Evolutionary conservation across 1,140 invertebrate genomes (phyloP).

Genomic region (Drosophila mayri): DNA sequence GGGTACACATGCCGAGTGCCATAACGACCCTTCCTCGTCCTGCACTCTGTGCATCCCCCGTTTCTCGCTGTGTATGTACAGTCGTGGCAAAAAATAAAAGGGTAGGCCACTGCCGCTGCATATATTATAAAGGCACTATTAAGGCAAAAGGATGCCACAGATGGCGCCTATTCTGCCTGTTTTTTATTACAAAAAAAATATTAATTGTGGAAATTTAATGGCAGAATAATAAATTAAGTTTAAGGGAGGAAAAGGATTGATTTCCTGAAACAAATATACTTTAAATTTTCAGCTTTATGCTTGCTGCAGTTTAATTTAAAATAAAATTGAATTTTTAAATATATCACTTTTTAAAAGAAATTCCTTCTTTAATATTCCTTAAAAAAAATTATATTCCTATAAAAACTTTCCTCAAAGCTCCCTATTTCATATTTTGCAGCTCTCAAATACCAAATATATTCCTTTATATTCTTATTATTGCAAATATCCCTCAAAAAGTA

Average conservation of each 20-base stretch:
- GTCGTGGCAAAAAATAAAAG: conserved; percentile 57
- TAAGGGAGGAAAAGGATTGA: neutral
- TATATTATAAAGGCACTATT: neutral
- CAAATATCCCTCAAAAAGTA: neutral
- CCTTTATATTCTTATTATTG: neutral
- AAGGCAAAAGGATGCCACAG: conserved; percentile 11
- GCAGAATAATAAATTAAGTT: neutral
- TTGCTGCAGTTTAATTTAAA: neutral
- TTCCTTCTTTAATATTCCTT: neutral
- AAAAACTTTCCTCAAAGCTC: neutral
- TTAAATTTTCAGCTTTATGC: neutral
- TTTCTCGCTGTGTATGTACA: conserved; percentile 74
- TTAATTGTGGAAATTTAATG: neutral
- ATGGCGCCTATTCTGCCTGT: conserved; percentile 16
- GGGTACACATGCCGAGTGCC: conserved; percentile 28
- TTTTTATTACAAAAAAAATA: neutral
- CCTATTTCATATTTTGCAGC: neutral
- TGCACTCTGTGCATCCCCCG: neutral
- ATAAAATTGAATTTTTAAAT: too few species aligned
- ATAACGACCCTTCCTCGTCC: conserved; percentile 18
- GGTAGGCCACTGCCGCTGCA: neutral
- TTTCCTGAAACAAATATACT: neutral
- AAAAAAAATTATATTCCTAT: neutral
- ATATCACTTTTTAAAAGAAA: neutral
- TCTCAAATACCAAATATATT: neutral